Conservation (phyloP, 2,888 invertebrate species). For the Ligdia adustata region DNA sequence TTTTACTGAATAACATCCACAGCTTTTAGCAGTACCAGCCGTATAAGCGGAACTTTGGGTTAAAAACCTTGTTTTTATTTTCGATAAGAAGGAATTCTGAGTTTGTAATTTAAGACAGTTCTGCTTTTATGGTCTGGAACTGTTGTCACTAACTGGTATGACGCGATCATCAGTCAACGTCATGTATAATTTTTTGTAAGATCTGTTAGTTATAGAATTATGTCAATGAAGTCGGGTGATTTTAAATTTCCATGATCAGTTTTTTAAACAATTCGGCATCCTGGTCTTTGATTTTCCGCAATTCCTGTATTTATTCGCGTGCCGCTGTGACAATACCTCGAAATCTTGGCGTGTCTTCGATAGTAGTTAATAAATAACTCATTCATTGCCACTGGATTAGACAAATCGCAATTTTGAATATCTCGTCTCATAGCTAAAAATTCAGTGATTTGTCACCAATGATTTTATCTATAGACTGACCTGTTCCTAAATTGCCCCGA, state of each 20-base stretch:
- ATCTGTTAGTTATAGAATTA: too few relatives aligned
- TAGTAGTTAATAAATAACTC: constrained; percentile 54
- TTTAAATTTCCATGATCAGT: constrained; percentile 6
- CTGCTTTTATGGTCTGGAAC: too few relatives aligned
- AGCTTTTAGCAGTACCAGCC: too few relatives aligned
- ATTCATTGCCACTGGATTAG: constrained; percentile 67
- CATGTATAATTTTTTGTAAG: too few relatives aligned
- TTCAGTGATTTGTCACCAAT: constrained; percentile 81
- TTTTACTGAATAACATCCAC: too few relatives aligned
- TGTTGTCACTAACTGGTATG: too few relatives aligned
- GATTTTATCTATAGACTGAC: constrained; percentile 73
- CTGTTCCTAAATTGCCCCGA: constrained; percentile 75
- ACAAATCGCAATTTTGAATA: constrained; percentile 58
- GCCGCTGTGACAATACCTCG: constrained; percentile 25
- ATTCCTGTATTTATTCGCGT: constrained; percentile 30
- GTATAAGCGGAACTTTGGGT: too few relatives aligned
- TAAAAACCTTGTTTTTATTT: too few relatives aligned
- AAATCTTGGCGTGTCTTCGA: constrained; percentile 75
- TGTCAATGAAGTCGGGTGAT: background rate
- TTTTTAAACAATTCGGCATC: constrained; percentile 5
- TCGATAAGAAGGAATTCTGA: too few relatives aligned
- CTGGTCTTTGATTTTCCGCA: constrained; percentile 29
- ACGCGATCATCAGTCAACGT: too few relatives aligned
- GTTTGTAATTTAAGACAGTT: too few relatives aligned
- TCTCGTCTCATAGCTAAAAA: constrained; percentile 64